Percentiles rank a stretch among this genome's conserved stretches.
phyloP scores from a whole-genome alignment of 2,113 vertebrate genomes.

The Taxidea taxus region DNA sequence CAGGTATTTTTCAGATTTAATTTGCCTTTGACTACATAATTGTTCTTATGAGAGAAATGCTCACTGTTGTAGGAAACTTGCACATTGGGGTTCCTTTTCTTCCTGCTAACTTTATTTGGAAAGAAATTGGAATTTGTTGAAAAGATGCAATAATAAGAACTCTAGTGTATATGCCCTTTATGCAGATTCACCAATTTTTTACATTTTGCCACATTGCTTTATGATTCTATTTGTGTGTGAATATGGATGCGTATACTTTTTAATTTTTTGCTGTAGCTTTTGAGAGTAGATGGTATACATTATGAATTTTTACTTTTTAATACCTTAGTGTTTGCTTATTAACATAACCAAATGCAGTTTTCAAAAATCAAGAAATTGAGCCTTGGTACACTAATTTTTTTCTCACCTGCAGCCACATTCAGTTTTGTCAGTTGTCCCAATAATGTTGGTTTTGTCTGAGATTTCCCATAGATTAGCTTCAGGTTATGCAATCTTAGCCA shows the following conservation, averaged over 20 bases:
- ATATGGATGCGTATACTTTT: neutral
- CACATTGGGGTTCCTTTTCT: neutral
- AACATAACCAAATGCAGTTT: neutral
- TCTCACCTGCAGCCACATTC: neutral
- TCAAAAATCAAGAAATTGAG: neutral
- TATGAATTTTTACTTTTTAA: neutral
- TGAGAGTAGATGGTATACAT: neutral
- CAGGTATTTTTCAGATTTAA: constrained; percentile 77
- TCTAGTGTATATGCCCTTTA: neutral
- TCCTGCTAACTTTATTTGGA: neutral
- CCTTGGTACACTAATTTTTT: neutral
- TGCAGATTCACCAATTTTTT: neutral
- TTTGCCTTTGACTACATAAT: neutral
- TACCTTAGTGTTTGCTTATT: neutral
- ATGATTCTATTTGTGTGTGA: neutral
- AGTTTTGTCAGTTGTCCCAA: neutral
- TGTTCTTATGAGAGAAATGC: neutral
- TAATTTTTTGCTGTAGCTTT: neutral
- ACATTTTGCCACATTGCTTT: neutral
- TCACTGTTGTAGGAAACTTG: neutral
- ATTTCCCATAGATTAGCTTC: neutral
- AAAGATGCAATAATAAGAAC: neutral
- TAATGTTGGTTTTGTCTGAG: neutral
- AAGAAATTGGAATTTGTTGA: neutral
- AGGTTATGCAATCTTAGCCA: neutral